Conservation (phyloP, 1,140 invertebrate species). For the Pseudomyrmex gracilis region DNA sequence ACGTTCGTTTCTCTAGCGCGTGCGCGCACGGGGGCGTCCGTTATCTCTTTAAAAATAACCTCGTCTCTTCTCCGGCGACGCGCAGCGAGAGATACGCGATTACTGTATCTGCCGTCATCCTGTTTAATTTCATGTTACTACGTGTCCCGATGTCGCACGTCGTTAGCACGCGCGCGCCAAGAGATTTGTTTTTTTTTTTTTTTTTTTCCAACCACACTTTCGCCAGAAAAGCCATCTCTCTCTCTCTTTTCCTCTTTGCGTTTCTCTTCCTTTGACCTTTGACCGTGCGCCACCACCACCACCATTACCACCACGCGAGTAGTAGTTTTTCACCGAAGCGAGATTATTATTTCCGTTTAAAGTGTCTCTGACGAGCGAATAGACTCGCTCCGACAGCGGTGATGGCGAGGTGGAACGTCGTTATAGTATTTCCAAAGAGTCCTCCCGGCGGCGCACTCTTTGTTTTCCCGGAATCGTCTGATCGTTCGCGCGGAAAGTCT, state of each 20-base stretch:
- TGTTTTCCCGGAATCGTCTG: conserved; percentile 58
- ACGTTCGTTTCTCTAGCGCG: conserved; percentile 21
- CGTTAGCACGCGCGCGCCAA: conserved; percentile 37
- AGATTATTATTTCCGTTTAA: conserved; percentile 82
- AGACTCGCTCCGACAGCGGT: background rate
- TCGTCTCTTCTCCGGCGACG: conserved; percentile 31
- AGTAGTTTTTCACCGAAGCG: conserved; percentile 71
- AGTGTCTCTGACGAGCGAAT: conserved; percentile 39
- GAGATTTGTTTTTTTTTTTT: conserved; percentile 12
- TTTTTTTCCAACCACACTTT: conserved; percentile 1
- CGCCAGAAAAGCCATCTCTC: background rate
- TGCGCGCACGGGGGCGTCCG: conserved; percentile 16
- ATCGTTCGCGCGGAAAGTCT: conserved; percentile 55
- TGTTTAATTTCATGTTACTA: conserved; percentile 52
- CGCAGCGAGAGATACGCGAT: conserved; percentile 36
- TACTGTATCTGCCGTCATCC: conserved; percentile 57
- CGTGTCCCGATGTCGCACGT: conserved; percentile 45
- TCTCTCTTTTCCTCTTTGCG: background rate
- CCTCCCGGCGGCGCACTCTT: conserved; percentile 16
- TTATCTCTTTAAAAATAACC: conserved; percentile 63
- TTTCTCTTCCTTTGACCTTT: conserved; percentile 4
- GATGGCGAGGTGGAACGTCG: conserved; percentile 13
- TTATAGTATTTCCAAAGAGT: conserved; percentile 54
- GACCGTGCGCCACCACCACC: background rate
- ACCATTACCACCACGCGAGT: background rate